Conservation (phyloP, 1,140 invertebrate species). For the Drosophila nigrodunni region DNA sequence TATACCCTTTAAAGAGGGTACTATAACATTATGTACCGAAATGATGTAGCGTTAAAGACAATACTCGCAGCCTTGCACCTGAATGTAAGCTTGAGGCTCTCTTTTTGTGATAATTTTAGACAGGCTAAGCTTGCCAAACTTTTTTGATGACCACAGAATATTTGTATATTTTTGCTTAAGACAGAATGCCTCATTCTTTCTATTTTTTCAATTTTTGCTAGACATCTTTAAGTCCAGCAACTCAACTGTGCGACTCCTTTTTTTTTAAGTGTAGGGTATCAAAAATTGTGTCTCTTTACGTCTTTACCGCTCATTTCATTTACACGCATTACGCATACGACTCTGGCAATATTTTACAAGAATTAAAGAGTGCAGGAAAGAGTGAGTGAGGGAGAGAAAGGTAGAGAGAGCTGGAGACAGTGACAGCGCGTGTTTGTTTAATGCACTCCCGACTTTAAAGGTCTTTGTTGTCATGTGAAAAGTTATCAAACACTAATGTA, state of each 20-base stretch:
- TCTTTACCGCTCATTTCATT: slow-evolving; percentile 17
- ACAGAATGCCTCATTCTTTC: no score
- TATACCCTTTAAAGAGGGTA: neutral
- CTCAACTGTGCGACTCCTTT: neutral
- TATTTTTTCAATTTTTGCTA: no score
- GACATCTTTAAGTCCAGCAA: no score
- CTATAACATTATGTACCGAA: no score
- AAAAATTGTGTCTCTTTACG: neutral
- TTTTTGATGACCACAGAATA: no score
- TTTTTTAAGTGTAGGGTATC: neutral
- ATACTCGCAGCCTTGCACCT: no score
- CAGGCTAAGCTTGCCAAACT: no score
- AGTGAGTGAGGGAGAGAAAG: neutral
- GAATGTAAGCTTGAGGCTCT: no score
- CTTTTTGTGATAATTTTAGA: no score
- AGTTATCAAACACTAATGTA: slow-evolving; percentile 25
- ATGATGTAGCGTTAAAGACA: no score
- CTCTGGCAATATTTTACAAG: slow-evolving; percentile 30
- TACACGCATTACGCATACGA: slow-evolving; percentile 24
- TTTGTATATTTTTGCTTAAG: no score
- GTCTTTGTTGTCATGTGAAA: slow-evolving; percentile 12
- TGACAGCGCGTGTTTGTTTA: neutral
- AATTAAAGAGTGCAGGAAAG: slow-evolving; percentile 28
- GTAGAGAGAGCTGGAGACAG: neutral
- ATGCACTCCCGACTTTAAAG: slow-evolving; percentile 28